Evolutionary conservation across 2,888 invertebrate species (phyloP), one percentile per base, ranked within the genome.

Genomic region (Vanessa cardui): DNA sequence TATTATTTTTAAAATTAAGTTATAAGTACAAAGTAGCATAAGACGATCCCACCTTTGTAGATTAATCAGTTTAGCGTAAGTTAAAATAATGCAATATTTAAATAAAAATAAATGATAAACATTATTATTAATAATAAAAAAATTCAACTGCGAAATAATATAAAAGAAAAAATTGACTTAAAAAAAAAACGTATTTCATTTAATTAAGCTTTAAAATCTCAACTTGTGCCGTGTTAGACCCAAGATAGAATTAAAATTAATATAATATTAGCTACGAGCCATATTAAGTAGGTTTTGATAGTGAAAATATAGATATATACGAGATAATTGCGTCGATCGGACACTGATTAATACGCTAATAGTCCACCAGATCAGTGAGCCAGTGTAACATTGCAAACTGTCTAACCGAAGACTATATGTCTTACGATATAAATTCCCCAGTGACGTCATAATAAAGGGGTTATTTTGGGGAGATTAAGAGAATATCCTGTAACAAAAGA

Each of bases 11-110:
- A 77, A 76, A 72, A 73, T 78, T 80, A 79, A 59, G 74, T 76
- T 78, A 74, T 78, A 80, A 84, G 83, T 85, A 83, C 83, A 84
- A 83, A 83, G 73, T 75, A 76, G 73, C 69, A 74, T 73, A 74
- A 73, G 71, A 71, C 62, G 69, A 72, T 79, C 82, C 83, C 83
- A 83, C 83, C 83, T 81, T 62, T 78, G 59, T 64, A 73, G 68
- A 73, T 66, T 71, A 72, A 77, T 74, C 74, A 76, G 76, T 74
- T 44, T 62, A 60, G 45, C 54, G 26, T 74, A 33, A 74, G 69
- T 62, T 56, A 61, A 73, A 72, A 76, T 68, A 72, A 66, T 74
- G 74, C 71, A 74, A 74, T 76, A 74, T 73, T 70, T 69, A 64
- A 67, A 33, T 20, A 58, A 58, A 49, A 49, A 33, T 6, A 18